Evolutionary conservation across 2,797 vertebrate species (phyloP).

Genomic region (Peromyscus nudipes): DNA sequence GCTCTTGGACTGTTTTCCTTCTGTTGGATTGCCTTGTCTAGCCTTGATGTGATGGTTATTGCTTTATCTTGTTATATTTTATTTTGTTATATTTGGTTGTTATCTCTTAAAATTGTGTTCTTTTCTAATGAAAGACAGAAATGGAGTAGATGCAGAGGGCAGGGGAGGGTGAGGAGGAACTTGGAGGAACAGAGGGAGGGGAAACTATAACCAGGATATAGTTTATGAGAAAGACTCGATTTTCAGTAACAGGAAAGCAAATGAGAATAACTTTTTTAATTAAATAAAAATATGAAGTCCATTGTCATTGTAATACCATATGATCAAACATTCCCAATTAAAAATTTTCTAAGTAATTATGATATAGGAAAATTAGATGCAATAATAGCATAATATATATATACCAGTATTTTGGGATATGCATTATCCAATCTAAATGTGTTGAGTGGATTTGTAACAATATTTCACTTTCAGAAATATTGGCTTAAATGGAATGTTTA

Average conservation of each 20-base stretch:
- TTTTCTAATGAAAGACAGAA: not conserved
- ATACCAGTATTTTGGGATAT: not conserved
- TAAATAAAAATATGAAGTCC: not conserved
- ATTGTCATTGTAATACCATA: not conserved
- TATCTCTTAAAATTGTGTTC: not conserved
- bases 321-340: not conserved
- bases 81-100: no score
- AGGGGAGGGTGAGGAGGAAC: not conserved
- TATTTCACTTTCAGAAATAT: constrained; percentile 37
- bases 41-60: no score
- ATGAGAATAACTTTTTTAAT: not conserved
- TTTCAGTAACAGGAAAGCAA: not conserved
- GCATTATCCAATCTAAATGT: not conserved
- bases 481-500: constrained; percentile 50
- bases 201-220: not conserved
- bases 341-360: not conserved
- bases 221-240: not conserved
- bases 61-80: no score
- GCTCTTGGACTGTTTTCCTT: no score
- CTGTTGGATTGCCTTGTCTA: no score
- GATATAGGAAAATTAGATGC: not conserved
- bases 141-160: no score
- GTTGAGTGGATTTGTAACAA: not conserved
- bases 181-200: not conserved
- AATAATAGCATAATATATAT: not conserved